Percentiles rank a stretch among this genome's conserved stretches.
phyloP scores from a whole-genome alignment of 2,888 invertebrate genomes.

The Acanthococcus lagerstroemiae region DNA sequence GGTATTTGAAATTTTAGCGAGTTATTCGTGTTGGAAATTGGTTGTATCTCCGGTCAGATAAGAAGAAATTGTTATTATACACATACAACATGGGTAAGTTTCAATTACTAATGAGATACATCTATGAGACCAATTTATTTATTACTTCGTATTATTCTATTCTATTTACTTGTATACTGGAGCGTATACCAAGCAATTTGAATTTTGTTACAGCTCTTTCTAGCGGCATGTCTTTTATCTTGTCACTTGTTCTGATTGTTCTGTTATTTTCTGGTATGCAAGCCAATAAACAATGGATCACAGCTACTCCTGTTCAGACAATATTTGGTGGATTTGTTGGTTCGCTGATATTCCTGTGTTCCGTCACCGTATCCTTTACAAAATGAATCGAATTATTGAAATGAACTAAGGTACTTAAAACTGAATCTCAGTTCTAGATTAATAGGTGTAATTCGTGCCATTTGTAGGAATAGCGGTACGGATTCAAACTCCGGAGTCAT shows the following conservation, averaged over 20 bases:
- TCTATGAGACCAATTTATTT: too few species aligned
- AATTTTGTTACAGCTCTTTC: conserved; percentile 54
- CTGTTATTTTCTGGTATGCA: conserved; percentile 86
- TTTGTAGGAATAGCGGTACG: too few species aligned
- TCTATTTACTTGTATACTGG: too few species aligned
- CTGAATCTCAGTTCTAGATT: not conserved
- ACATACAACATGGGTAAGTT: too few species aligned
- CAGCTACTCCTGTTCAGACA: conserved; percentile 69
- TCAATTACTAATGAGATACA: too few species aligned
- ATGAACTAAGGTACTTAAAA: not conserved
- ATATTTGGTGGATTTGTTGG: conserved; percentile 83
- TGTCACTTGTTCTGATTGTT: conserved; percentile 70
- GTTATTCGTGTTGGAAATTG: too few species aligned
- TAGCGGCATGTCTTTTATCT: conserved; percentile 61
- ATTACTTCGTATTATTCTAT: too few species aligned
- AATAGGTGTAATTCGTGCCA: not conserved
- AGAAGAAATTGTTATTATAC: too few species aligned
- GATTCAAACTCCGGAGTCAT: too few species aligned
- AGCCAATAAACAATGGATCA: conserved; percentile 72
- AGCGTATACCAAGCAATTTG: too few species aligned
- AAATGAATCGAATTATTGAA: not conserved
- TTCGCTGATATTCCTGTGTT: conserved; percentile 72
- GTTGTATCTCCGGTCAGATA: too few species aligned
- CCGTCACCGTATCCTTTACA: conserved; percentile 60
- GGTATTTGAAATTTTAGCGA: too few species aligned